Evolutionary conservation across 2,888 invertebrate species (phyloP), one percentile per base, ranked within the genome.

Genomic region (Criorhina ranunculi): DNA sequence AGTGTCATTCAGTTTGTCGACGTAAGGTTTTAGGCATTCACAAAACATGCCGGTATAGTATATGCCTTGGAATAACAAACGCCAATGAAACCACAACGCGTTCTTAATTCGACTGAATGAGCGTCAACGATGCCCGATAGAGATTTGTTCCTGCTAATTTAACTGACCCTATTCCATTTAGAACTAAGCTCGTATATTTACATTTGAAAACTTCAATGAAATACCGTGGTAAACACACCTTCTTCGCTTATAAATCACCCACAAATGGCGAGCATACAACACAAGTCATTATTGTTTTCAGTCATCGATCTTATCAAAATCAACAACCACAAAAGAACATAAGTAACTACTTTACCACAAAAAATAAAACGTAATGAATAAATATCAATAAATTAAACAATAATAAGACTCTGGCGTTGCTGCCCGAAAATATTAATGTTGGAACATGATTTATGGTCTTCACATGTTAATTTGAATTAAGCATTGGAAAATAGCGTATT

Each of bases 161-260:
- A n/a, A n/a, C n/a, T n/a, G 24, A 24, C 4, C 4, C 24, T 1
- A 4, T 24, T 24, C 24, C 24, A 3, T 4, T 24, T 24, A 24
- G 24, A 4, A 4, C 24, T 24, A 24, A 24, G 24, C 1, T 24
- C 1, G 35, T 8, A 35, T 1, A 9, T 8, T 35, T 1, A 8
- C 1, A 8, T 9, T 35, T 9, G 35, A 2, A 11, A 35, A 35
- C 12, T 7, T 5, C 44, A 44, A 7, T 7, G 8, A 17, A 17
- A 44, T 17, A 12, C 17, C 44, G 40, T 57, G 7, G 12, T 12
- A 12, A 7, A 17, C 7, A 15, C 15, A 7, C 15, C 15, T 51
- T 31, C n/a, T 17, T 57, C 7, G 55, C 78, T 37, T 66, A 60
- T 78, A 75, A 82, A 77, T 82, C 75, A 82, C 59, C 69, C 35